Conservation (phyloP, 23 tunicate genomes). For the Halocynthia aurantium region DNA sequence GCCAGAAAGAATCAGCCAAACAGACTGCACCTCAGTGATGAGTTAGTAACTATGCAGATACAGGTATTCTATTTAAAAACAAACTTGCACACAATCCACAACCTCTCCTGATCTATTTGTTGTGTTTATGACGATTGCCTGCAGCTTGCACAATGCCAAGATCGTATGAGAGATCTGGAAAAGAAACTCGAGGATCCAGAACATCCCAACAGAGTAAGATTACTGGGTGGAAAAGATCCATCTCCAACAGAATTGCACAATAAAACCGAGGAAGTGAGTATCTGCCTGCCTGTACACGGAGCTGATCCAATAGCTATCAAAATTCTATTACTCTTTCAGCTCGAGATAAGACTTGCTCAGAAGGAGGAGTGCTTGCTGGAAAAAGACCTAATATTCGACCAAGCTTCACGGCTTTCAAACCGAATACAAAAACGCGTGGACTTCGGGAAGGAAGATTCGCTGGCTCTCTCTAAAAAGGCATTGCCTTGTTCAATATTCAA, state of each 20-base stretch:
- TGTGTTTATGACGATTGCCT: background rate
- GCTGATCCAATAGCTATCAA: background rate
- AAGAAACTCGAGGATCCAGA: slow-evolving; percentile 79
- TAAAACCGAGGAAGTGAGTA: slow-evolving; percentile 54
- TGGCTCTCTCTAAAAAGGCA: slow-evolving; percentile 74
- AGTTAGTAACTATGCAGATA: slow-evolving; percentile 72
- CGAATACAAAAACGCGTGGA: slow-evolving; percentile 63
- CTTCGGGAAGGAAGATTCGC: slow-evolving; percentile 76
- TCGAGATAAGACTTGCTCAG: slow-evolving; percentile 86
- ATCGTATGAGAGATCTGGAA: slow-evolving; percentile 74
- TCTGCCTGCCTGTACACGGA: background rate
- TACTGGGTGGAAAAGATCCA: slow-evolving; percentile 84
- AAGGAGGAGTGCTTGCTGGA: slow-evolving; percentile 86
- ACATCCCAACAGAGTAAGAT: slow-evolving; percentile 64
- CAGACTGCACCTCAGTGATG: slow-evolving; percentile 69
- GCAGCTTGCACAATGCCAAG: slow-evolving; percentile 92
- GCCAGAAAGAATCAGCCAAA: slow-evolving; percentile 68
- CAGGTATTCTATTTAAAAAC: slow-evolving; percentile 33
- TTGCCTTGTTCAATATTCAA: background rate
- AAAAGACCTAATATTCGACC: slow-evolving; percentile 84
- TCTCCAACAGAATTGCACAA: slow-evolving; percentile 68
- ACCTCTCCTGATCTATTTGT: background rate
- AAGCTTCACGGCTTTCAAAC: slow-evolving; percentile 55
- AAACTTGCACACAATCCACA: background rate
- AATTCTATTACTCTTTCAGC: slow-evolving; percentile 23